Evolutionary conservation across 2,113 vertebrate genomes (phyloP).

Genomic region (Campylomormyrus tamandua): DNA sequence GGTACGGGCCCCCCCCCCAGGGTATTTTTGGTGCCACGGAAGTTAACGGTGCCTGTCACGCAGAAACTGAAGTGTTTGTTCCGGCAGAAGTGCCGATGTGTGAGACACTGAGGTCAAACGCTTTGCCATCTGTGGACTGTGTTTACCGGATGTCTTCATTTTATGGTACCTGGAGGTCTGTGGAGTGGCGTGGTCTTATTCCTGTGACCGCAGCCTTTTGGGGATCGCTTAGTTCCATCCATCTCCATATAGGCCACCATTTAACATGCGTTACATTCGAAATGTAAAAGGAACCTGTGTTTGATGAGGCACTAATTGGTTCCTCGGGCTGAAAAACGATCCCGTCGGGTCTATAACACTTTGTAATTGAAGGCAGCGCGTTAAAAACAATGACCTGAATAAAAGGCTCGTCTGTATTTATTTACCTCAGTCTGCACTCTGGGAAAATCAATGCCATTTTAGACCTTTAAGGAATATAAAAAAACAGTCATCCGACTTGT

Average conservation of each 20-base stretch:
- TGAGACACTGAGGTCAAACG: background rate
- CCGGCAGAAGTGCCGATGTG: background rate
- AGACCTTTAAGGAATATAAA: background rate
- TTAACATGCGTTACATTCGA: background rate
- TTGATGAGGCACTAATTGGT: conserved; percentile 2
- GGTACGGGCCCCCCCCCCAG: background rate
- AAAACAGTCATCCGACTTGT: background rate
- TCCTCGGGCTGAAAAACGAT: background rate
- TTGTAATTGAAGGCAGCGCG: background rate
- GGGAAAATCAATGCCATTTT: background rate
- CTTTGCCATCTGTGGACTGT: background rate
- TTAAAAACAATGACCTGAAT: conserved; percentile 2
- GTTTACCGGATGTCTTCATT: background rate
- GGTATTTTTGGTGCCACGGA: background rate
- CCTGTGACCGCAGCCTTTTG: background rate
- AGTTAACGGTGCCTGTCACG: background rate
- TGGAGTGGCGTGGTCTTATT: background rate
- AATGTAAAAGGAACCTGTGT: background rate
- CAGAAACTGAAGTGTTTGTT: background rate
- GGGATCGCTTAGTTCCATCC: background rate
- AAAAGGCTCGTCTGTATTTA: background rate
- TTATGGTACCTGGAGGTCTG: background rate
- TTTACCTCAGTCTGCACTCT: background rate
- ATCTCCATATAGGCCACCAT: background rate
- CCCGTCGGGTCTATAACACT: background rate